Conservation (phyloP, 1,140 invertebrate species). For the Cydia strobilella region DNA sequence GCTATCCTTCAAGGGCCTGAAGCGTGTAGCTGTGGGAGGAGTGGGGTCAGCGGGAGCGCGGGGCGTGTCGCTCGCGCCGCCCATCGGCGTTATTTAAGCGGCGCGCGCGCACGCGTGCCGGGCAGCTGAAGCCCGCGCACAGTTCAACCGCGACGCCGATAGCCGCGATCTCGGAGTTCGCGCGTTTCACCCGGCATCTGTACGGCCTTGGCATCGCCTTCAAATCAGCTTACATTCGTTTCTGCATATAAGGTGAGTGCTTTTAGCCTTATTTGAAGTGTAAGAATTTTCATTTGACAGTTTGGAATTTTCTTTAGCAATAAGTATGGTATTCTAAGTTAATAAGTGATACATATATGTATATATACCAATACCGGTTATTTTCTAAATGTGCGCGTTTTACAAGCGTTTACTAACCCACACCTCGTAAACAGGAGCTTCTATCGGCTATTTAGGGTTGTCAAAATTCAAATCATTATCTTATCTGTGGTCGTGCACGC, state of each 20-base stretch:
- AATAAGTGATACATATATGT: too few relatives aligned
- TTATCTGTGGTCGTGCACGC: too few relatives aligned
- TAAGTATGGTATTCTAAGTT: too few relatives aligned
- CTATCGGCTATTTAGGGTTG: too few relatives aligned
- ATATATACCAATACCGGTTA: too few relatives aligned
- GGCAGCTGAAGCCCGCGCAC: constrained; percentile 62
- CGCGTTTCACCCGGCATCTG: constrained; percentile 21
- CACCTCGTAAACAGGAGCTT: too few relatives aligned
- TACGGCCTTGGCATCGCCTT: constrained; percentile 15
- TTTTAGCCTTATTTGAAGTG: not conserved
- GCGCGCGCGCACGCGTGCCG: constrained; percentile 55
- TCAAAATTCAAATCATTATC: too few relatives aligned
- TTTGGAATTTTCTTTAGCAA: too few relatives aligned
- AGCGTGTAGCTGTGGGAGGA: constrained; percentile 35
- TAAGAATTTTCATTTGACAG: too few relatives aligned
- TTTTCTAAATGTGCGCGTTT: too few relatives aligned
- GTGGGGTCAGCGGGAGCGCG: constrained; percentile 50
- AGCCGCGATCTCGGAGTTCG: constrained; percentile 44
- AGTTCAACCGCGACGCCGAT: constrained; percentile 52
- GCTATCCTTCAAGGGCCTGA: constrained; percentile 29
- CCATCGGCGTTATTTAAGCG: constrained; percentile 55
- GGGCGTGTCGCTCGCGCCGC: constrained; percentile 63
- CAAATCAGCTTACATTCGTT: constrained; percentile 7
- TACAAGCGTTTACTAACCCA: too few relatives aligned
- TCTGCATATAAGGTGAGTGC: constrained; percentile 28